A percentile compares a stretch with the other conserved stretches of the same genome.
Evolutionary conservation across 1,140 invertebrate genomes (phyloP).

Genomic region (Drosophila lowei): DNA sequence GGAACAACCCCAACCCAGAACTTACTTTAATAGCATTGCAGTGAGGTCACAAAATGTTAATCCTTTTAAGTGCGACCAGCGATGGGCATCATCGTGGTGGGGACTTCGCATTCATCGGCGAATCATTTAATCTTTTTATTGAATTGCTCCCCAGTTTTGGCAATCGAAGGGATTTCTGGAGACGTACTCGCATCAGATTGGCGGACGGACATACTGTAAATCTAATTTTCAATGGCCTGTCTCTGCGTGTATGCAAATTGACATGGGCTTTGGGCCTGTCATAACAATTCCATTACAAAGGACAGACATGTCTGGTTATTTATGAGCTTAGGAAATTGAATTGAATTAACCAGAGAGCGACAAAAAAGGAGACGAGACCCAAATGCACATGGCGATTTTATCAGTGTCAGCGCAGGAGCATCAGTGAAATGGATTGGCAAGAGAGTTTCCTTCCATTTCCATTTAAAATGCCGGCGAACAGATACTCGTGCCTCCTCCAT

Average conservation of each 20-base stretch:
- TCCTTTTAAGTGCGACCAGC: constrained; percentile 72
- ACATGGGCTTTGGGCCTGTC: constrained; percentile 53
- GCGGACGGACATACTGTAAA: constrained; percentile 51
- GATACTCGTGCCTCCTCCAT: background rate
- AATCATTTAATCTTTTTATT: constrained; percentile 73
- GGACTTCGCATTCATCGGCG: constrained; percentile 18
- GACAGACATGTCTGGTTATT: constrained; percentile 52
- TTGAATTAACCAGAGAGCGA: constrained; percentile 53
- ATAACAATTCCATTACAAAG: constrained; percentile 77
- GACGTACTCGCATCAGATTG: constrained; percentile 58
- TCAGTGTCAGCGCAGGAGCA: constrained; percentile 7
- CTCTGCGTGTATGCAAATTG: constrained; percentile 34
- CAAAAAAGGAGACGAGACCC: constrained; percentile 27
- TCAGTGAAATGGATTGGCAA: constrained; percentile 31
- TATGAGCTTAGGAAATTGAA: constrained; percentile 71
- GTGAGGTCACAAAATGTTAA: constrained; percentile 69
- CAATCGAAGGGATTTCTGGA: constrained; percentile 41
- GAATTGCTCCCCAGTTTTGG: constrained; percentile 49
- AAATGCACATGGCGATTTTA: constrained; percentile 31
- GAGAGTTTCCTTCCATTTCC: constrained; percentile 25
- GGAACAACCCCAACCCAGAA: constrained; percentile 4
- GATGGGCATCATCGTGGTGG: constrained; percentile 9
- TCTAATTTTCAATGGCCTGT: constrained; percentile 59
- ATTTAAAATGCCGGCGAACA: background rate
- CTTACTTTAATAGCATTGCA: constrained; percentile 56